These are phyloP conservation scores for Aplodontia rufa DNA, from an alignment of 2,113 vertebrate species.

Conservation along the genomic window DNA sequence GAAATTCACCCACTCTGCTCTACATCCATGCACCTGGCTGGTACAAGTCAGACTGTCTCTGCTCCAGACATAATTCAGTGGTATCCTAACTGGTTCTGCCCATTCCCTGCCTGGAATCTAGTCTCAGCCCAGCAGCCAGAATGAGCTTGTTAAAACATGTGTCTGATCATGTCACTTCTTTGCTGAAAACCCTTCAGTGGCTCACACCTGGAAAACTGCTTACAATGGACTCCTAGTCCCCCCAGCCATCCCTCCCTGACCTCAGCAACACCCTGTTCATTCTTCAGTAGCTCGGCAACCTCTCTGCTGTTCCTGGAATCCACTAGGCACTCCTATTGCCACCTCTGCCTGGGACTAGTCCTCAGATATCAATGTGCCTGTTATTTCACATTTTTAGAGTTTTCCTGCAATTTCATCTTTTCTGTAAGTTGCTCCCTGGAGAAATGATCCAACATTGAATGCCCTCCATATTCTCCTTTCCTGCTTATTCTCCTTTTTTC, in stretches of 20 bases:
- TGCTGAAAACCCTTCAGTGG: not conserved
- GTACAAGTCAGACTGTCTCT: not conserved
- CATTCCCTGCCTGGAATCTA: not conserved
- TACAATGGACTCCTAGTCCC: not conserved
- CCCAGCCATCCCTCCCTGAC: not conserved
- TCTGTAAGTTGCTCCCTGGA: not conserved
- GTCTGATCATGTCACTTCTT: not conserved
- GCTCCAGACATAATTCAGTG: too few relatives aligned
- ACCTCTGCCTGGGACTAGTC: too few relatives aligned
- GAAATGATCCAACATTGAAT: not conserved
- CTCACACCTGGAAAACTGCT: not conserved
- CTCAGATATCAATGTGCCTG: not conserved
- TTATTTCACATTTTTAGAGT: not conserved
- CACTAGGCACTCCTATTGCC: too few relatives aligned
- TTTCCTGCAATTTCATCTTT: not conserved
- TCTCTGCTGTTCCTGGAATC: too few relatives aligned
- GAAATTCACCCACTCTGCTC: too few relatives aligned
- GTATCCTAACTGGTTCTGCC: not conserved
- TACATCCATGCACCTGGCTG: accelerated
- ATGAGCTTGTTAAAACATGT: not conserved
- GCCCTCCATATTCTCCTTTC: not conserved
- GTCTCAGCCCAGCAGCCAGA: too few relatives aligned
- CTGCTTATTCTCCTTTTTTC: not conserved
- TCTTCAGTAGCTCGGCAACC: not conserved
- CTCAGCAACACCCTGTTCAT: not conserved